phyloP scores from a whole-genome alignment of 2,888 invertebrate species.

The Acanthosepion pharaonis region DNA sequence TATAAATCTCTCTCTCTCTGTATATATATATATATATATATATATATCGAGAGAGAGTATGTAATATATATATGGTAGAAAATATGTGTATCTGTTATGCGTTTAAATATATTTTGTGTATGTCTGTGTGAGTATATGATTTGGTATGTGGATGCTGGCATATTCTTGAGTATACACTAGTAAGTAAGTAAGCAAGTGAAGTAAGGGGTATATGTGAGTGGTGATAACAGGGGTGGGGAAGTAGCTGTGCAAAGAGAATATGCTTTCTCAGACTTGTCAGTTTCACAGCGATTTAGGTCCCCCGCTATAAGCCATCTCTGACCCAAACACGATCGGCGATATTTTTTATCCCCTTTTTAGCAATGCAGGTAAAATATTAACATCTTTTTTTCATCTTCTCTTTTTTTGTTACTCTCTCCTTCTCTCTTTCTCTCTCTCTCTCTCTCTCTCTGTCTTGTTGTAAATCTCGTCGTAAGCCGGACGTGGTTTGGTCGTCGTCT shows the following conservation, averaged over 20 bases:
- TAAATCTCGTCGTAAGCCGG: too few species aligned
- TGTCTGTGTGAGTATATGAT: neutral
- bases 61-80: neutral
- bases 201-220: neutral
- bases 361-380: neutral
- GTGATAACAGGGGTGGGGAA: neutral
- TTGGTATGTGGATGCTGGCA: neutral
- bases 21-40: neutral
- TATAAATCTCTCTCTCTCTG: neutral
- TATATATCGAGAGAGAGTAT: neutral
- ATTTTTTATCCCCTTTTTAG: neutral
- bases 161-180: neutral
- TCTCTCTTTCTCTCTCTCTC: neutral
- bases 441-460: neutral
- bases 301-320: constrained; percentile 8
- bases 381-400: neutral
- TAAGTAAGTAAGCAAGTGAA: neutral
- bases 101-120: neutral
- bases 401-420: neutral
- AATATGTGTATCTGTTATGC: neutral
- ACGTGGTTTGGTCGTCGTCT: too few species aligned
- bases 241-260: neutral
- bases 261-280: neutral
- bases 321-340: constrained; percentile 23
- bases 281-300: constrained; percentile 20